A percentile compares a stretch with the other conserved stretches of the same genome.
phyloP scores from a whole-genome alignment of 1,140 invertebrate genomes.

The Danaus melanippus region DNA sequence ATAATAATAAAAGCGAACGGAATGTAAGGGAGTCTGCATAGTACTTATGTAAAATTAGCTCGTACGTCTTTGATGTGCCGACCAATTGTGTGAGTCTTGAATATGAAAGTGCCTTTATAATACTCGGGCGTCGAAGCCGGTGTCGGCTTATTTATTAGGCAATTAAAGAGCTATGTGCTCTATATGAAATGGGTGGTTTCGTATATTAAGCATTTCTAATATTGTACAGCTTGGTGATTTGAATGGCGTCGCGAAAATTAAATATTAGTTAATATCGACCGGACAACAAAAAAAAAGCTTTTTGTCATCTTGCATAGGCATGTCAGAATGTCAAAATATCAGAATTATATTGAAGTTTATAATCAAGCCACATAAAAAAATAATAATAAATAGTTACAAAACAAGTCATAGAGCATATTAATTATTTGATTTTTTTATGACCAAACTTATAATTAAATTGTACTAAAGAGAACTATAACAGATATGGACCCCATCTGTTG shows the following conservation, averaged over 20 bases:
- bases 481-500: conserved; percentile 24
- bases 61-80: conserved; percentile 62
- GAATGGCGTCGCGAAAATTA: background rate
- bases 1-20: conserved; percentile 57
- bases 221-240: conserved; percentile 6
- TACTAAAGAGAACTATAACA: no score
- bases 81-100: conserved; percentile 50
- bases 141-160: conserved; percentile 46
- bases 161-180: conserved; percentile 36
- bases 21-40: conserved; percentile 58
- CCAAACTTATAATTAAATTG: no score
- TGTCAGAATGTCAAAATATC: background rate
- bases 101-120: conserved; percentile 62
- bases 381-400: no score
- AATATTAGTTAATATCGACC: background rate
- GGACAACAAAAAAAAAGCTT: background rate
- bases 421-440: no score
- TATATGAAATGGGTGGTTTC: conserved; percentile 19
- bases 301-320: conserved; percentile 7
- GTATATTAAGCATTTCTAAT: conserved; percentile 8
- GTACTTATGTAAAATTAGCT: conserved; percentile 69
- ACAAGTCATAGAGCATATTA: no score
- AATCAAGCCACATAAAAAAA: no score
- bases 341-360: background rate
- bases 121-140: conserved; percentile 40